phyloP scores from a whole-genome alignment of 2,888 invertebrate genomes.

The Uloborus plumipes region DNA sequence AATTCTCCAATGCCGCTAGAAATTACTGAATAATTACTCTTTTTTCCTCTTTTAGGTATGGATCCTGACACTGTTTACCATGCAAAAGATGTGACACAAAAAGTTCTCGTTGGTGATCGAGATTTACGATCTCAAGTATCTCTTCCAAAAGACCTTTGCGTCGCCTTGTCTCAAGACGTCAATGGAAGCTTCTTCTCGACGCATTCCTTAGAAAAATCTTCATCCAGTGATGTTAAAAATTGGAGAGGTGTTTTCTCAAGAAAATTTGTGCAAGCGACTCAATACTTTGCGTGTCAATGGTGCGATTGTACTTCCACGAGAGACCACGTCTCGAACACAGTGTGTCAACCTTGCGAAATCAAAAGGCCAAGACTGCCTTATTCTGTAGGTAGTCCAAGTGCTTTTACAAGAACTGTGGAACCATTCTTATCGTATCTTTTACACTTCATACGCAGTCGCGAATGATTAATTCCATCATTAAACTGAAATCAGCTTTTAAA shows the following conservation, averaged over 20 bases:
- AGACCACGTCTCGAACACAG: conserved; percentile 68
- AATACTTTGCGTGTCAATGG: conserved; percentile 70
- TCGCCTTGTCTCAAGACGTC: conserved; percentile 59
- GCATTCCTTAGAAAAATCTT: conserved; percentile 4
- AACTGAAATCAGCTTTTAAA: too few relatives aligned
- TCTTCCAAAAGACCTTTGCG: conserved; percentile 56
- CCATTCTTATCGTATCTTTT: conserved; percentile 42
- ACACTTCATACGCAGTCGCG: conserved; percentile 10
- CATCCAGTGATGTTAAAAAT: conserved; percentile 38
- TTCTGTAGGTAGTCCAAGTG: conserved; percentile 59
- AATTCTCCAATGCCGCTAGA: too few relatives aligned
- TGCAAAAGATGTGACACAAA: conserved; percentile 57
- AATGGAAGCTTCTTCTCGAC: conserved; percentile 66
- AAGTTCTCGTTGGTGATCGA: conserved; percentile 57
- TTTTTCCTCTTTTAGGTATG: conserved; percentile 38
- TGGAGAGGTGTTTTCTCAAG: conserved; percentile 53
- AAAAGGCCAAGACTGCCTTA: conserved; percentile 53
- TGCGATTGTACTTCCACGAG: conserved; percentile 72
- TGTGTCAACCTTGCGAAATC: conserved; percentile 52
- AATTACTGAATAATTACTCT: too few relatives aligned
- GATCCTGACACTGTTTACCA: conserved; percentile 63
- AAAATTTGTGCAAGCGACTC: conserved; percentile 72
- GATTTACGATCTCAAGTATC: conserved; percentile 51
- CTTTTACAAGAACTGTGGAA: conserved; percentile 47
- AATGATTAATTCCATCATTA: too few relatives aligned